Conservation (phyloP, 2,797 vertebrate genomes). For the Harpagifer antarcticus region DNA sequence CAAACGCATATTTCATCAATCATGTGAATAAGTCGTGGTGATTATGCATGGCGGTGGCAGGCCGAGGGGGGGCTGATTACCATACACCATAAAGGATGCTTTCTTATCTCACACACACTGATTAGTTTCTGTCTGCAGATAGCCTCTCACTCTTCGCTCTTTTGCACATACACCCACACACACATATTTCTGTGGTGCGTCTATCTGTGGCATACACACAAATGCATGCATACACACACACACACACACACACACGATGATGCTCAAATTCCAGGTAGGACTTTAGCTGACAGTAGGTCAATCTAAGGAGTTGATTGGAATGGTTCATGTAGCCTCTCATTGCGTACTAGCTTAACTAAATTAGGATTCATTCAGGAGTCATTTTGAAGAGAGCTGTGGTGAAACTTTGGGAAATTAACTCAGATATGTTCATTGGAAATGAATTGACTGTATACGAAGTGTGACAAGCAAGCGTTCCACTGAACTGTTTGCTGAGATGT, state of each 20-base stretch:
- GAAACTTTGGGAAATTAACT: not conserved
- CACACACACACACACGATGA: slow-evolving; percentile 27
- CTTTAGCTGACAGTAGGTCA: slow-evolving; percentile 33
- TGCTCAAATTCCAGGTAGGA: slow-evolving; percentile 44
- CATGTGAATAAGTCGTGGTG: slow-evolving; percentile 86
- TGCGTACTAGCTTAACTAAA: slow-evolving; percentile 26
- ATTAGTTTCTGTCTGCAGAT: slow-evolving; percentile 87
- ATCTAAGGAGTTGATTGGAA: slow-evolving; percentile 34
- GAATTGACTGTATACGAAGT: too few species aligned
- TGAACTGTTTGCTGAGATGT: not conserved
- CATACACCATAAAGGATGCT: slow-evolving; percentile 88
- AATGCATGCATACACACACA: slow-evolving; percentile 36
- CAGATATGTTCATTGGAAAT: not conserved
- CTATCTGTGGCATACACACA: slow-evolving; percentile 25
- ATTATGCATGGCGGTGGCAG: slow-evolving; percentile 85
- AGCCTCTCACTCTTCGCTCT: slow-evolving; percentile 74
- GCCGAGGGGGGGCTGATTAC: slow-evolving; percentile 82
- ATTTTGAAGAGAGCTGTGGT: not conserved
- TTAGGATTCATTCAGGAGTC: slow-evolving; percentile 7
- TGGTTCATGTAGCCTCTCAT: slow-evolving; percentile 14
- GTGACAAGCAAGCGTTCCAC: not conserved
- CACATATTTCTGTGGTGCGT: too few species aligned
- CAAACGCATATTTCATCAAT: slow-evolving; percentile 88
- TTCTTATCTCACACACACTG: slow-evolving; percentile 85
- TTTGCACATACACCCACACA: slow-evolving; percentile 34